A percentile compares a stretch with the other conserved stretches of the same genome.
Conservation (phyloP, 2,888 invertebrate species). For the Sepiola atlantica region DNA sequence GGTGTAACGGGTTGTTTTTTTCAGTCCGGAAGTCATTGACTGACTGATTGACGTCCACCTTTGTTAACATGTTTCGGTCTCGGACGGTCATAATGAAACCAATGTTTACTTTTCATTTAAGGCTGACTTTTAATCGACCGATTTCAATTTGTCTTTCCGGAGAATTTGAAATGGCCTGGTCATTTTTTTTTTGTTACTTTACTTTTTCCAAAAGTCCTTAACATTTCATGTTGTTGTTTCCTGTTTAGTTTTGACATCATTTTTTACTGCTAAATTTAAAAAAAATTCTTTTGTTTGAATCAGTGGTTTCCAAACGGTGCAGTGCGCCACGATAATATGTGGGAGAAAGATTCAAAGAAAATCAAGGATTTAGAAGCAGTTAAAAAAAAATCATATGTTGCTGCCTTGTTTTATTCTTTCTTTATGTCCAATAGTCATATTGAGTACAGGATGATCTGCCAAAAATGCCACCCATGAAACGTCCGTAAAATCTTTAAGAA, state of each 20-base stretch:
- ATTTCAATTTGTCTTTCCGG: background rate
- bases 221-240: background rate
- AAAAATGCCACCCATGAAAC: too few species aligned
- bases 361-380: too few species aligned
- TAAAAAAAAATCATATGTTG: too few species aligned
- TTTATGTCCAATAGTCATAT: too few species aligned
- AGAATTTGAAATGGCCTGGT: background rate
- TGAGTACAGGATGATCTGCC: too few species aligned
- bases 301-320: too few species aligned
- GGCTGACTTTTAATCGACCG: background rate
- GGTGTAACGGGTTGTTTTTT: background rate
- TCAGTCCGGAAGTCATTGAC: background rate
- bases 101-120: constrained; percentile 8
- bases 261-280: too few species aligned
- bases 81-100: background rate
- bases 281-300: too few species aligned
- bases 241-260: background rate
- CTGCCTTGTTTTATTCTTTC: too few species aligned
- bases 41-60: background rate
- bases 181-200: background rate
- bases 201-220: background rate
- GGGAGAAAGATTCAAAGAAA: too few species aligned
- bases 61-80: background rate
- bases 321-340: too few species aligned
- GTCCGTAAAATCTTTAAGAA: too few species aligned